These are phyloP conservation scores for Dissostichus mawsoni DNA, from an alignment of 2,113 vertebrate species.

Conservation along the genomic window DNA sequence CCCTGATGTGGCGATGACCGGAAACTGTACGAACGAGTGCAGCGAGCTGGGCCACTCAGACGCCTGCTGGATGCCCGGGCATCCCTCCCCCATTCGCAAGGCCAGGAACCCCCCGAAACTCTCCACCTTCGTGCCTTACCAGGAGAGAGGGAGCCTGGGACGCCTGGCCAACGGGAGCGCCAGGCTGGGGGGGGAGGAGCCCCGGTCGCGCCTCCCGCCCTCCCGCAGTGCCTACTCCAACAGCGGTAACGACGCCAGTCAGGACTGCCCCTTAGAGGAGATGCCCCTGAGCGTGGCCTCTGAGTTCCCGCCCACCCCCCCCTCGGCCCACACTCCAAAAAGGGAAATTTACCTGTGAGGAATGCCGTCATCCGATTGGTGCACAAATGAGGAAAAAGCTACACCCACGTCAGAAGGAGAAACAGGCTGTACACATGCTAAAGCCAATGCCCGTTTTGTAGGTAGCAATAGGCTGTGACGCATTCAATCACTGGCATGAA, in stretches of 20 bases:
- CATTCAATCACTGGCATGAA: constrained; percentile 73
- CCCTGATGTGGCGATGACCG: constrained; percentile 98
- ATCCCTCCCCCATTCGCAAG: constrained; percentile 95
- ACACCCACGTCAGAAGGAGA: constrained; percentile 62
- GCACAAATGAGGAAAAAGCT: constrained; percentile 65
- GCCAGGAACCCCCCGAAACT: constrained; percentile 98
- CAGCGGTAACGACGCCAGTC: constrained; percentile 94
- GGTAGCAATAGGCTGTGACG: constrained; percentile 69
- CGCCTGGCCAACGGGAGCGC: constrained; percentile 95
- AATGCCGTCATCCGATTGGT: constrained; percentile 54
- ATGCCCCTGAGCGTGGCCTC: constrained; percentile 97
- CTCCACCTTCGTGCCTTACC: constrained; percentile 99
- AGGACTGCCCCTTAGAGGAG: constrained; percentile 97
- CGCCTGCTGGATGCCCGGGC: constrained; percentile 99
- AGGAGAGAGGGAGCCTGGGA: constrained; percentile 98
- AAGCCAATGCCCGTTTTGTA: constrained; percentile 73
- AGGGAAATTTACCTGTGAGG: constrained; percentile 99
- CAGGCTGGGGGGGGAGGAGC: constrained; percentile 92
- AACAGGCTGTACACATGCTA: constrained; percentile 61
- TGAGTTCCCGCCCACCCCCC: constrained; percentile 93
- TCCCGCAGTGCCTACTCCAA: constrained; percentile 99
- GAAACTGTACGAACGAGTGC: constrained; percentile 98
- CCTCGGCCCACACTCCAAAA: constrained; percentile 93
- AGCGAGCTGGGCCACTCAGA: constrained; percentile 98
- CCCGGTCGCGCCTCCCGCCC: constrained; percentile 93